Conservation (phyloP, 2,113 vertebrate species). For the Ptilonorhynchus violaceus region DNA sequence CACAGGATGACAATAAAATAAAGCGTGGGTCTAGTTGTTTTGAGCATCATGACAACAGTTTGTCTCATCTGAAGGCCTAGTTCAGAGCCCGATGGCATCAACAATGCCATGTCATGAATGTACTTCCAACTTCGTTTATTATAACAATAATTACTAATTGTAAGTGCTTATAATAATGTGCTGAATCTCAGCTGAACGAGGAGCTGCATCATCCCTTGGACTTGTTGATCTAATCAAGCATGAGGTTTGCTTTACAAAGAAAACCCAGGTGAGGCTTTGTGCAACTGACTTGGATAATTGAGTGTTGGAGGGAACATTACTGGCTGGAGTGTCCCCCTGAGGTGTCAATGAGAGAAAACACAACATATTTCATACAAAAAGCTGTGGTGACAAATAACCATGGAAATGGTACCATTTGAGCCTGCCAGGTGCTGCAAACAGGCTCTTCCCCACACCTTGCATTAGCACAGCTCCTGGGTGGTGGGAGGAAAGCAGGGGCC, state of each 20-base stretch:
- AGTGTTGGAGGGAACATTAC: not conserved
- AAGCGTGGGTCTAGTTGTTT: not conserved
- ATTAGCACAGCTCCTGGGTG: not conserved
- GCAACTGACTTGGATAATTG: not conserved
- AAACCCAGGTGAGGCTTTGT: not conserved
- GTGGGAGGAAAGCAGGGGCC: not conserved
- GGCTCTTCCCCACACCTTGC: not conserved
- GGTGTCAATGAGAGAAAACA: not conserved
- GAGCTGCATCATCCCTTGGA: not conserved
- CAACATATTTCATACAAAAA: not conserved
- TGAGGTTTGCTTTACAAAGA: not conserved
- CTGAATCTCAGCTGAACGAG: not conserved
- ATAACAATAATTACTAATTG: too few relatives aligned
- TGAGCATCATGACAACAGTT: not conserved
- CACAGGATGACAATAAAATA: not conserved
- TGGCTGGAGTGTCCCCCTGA: not conserved
- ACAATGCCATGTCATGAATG: not conserved
- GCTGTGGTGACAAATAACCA: not conserved
- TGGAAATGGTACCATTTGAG: not conserved
- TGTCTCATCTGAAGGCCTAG: not conserved
- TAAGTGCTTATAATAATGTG: not conserved
- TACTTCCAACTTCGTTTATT: not conserved
- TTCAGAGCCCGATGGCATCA: not conserved
- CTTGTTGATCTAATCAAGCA: not conserved
- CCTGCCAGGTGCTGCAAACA: not conserved